Evolutionary conservation across 2,888 invertebrate species (phyloP).

Genomic region (Sarcophaga subvicina): DNA sequence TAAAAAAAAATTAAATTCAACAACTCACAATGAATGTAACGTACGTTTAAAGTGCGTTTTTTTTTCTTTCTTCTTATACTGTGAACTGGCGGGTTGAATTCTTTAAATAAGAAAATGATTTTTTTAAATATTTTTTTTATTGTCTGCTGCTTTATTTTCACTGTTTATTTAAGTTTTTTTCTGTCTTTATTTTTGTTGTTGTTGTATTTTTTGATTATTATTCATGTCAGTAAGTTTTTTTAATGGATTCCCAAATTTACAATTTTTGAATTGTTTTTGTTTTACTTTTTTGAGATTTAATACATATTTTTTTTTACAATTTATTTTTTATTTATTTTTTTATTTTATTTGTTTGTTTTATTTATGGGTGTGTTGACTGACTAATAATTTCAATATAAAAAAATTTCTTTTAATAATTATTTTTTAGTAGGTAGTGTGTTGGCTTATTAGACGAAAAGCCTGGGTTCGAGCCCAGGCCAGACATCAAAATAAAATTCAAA

Average conservation of each 20-base stretch:
- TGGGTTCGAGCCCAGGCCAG: too few species aligned
- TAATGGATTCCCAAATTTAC: constrained; percentile 50
- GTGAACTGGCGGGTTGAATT: neutral
- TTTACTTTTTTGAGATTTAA: neutral
- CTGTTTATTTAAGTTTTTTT: neutral
- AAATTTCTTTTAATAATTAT: too few species aligned
- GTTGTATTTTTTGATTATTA: constrained; percentile 29
- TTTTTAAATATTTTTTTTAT: neutral
- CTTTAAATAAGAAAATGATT: neutral
- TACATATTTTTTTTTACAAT: neutral
- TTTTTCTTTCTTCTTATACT: neutral
- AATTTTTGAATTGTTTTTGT: neutral
- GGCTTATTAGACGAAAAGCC: too few species aligned
- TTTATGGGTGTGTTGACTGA: constrained; percentile 49
- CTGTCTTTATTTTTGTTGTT: neutral
- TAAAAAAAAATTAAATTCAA: neutral
- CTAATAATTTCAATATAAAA: neutral
- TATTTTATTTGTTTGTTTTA: constrained; percentile 21
- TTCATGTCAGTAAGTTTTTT: constrained; percentile 52
- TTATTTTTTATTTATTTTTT: neutral
- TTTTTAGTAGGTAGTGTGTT: too few species aligned
- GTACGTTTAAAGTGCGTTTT: constrained; percentile 64
- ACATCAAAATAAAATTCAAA: too few species aligned
- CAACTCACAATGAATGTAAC: constrained; percentile 8
- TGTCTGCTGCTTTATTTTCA: neutral